A percentile compares a stretch with the other conserved stretches of the same genome.
These are phyloP conservation scores for Poicephalus gulielmi DNA, from an alignment of 2,113 vertebrate species.

Conservation along the genomic window DNA sequence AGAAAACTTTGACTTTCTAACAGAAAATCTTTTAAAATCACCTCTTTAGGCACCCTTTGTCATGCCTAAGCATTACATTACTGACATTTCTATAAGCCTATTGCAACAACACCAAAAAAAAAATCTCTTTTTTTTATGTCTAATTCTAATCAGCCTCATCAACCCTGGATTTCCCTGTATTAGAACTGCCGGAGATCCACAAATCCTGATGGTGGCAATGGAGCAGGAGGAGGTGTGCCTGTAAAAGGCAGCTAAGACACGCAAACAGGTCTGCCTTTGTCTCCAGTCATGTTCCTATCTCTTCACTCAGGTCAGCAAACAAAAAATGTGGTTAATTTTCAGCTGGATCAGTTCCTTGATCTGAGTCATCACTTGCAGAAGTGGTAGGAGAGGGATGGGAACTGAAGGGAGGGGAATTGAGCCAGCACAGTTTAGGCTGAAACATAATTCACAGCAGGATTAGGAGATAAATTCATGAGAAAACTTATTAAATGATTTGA, in stretches of 20 bases:
- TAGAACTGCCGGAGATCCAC: neutral
- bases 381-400: neutral
- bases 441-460: neutral
- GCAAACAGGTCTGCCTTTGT: neutral
- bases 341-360: neutral
- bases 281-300: neutral
- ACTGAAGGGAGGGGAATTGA: neutral
- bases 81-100: neutral
- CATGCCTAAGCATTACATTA: neutral
- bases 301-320: neutral
- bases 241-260: neutral
- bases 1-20: neutral
- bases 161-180: neutral
- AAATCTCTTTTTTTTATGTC: neutral
- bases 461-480: neutral
- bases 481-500: neutral
- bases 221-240: neutral
- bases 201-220: neutral
- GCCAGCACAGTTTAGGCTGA: neutral
- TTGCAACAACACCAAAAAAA: neutral
- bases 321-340: neutral
- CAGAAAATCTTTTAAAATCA: neutral
- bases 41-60: neutral
- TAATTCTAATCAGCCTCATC: neutral
- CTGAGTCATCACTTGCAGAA: neutral